Evolutionary conservation across 2,113 vertebrate species (phyloP), one percentile per base, ranked within the genome.

Genomic region (Alectura lathami): DNA sequence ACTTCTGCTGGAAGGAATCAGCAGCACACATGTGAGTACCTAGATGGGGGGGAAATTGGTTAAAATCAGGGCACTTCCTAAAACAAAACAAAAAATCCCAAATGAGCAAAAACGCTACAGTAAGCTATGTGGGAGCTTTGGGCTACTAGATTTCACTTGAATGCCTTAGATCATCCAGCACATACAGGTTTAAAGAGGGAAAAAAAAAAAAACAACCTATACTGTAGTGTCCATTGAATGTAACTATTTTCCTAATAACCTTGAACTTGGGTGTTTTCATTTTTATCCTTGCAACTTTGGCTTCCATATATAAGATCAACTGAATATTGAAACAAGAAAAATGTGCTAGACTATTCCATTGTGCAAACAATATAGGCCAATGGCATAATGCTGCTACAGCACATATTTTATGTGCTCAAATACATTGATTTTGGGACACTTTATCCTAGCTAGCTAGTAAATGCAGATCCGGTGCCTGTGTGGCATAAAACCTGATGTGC

Each of bases 1-100:
- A 45, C 98, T 99, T 91, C 98, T 99, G 90, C 97, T 99, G 54
- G 99, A 99, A 83, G 99, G 99, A 74, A 98, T 99, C 97, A 98
- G 99, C 98, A 99, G 99, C 97, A 99, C 99, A 53, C 99, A 99
- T 56, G 99, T 99, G 97, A 93, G 99, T 98, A 89, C 60, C 30
- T 30, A 32, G 45, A 80, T 20, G 27, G 17, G 16, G 29, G 5
- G 34, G 11, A 47, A 7, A 8, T 56, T 73, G 21, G 29, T 27
- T 38, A 72, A 0, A 50, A 43, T n/a, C 17, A 3, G 18, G 30
- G 23, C 27, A 27, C 24, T 66, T 60, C 6, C 30, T 73, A 5
- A 67, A 92, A 22, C 13, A 27, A n/a, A 50, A 56, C 9, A 48
- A 50, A 21, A 12, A 5, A n/a, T n/a, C n/a, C n/a, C n/a, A n/a